Percentiles rank a stretch among this genome's conserved stretches.
phyloP scores from a whole-genome alignment of 2,113 vertebrate genomes.

The Euleptes europaea region DNA sequence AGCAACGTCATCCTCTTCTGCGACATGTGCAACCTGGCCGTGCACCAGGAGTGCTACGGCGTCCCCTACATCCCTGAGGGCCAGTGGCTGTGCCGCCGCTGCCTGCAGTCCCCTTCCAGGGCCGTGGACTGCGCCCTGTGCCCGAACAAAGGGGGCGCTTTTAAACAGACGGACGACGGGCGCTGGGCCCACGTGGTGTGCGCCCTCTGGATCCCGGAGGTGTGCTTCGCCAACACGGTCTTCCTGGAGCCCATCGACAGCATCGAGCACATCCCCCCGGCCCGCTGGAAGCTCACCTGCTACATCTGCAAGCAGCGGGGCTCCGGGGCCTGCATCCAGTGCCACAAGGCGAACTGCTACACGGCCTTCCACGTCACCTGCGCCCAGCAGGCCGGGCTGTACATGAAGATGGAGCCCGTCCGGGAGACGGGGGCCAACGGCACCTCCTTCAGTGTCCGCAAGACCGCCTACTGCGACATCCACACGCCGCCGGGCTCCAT shows the following conservation, averaged over 20 bases:
- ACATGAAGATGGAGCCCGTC: conserved; percentile 99
- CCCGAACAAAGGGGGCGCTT: conserved; percentile 97
- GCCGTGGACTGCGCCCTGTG: conserved; percentile 98
- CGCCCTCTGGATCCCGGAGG: conserved; percentile 98
- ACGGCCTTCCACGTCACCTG: conserved; percentile 98
- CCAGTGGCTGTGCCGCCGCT: conserved; percentile 98
- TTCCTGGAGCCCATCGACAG: conserved; percentile 99
- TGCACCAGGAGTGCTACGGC: conserved; percentile 98
- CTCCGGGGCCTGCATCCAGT: conserved; percentile 97
- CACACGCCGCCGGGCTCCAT: conserved; percentile 93
- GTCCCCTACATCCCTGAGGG: conserved; percentile 98
- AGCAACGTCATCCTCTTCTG: conserved; percentile 99
- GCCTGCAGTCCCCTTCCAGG: conserved; percentile 94
- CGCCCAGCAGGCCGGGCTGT: conserved; percentile 96
- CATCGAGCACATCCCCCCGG: conserved; percentile 96
- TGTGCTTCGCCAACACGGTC: conserved; percentile 98
- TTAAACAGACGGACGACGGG: conserved; percentile 97
- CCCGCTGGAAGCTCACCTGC: conserved; percentile 98
- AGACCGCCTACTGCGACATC: conserved; percentile 98
- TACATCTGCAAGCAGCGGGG: conserved; percentile 99
- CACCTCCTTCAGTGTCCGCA: conserved; percentile 96
- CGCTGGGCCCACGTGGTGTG: conserved; percentile 98
- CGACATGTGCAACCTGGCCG: conserved; percentile 98
- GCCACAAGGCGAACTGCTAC: conserved; percentile 99
- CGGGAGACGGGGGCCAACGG: conserved; percentile 94